A percentile compares a stretch with the other conserved stretches of the same genome.
Evolutionary conservation across 2,797 vertebrate species (phyloP).

Genomic region (Cyclopterus lumpus): DNA sequence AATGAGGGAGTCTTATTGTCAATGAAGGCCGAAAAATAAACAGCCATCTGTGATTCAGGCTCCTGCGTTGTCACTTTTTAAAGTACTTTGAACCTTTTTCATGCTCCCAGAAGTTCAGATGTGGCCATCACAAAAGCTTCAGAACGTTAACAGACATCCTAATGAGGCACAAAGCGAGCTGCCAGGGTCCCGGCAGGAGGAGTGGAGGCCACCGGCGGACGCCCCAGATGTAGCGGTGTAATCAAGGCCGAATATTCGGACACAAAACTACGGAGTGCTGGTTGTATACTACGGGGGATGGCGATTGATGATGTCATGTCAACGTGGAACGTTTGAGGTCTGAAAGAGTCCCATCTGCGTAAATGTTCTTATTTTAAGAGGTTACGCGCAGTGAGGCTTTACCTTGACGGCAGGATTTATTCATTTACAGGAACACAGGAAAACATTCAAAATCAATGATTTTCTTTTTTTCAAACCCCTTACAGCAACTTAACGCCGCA

Average conservation of each 20-base stretch:
- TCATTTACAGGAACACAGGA: slow-evolving; percentile 56
- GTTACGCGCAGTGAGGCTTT: slow-evolving; percentile 39
- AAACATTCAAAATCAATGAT: not conserved
- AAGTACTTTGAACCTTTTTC: not conserved
- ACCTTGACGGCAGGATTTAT: slow-evolving; percentile 14
- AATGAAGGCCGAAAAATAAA: slow-evolving; percentile 28
- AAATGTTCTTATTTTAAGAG: slow-evolving; percentile 64
- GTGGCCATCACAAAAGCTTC: slow-evolving; percentile 4
- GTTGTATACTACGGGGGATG: slow-evolving; percentile 15
- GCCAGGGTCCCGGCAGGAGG: slow-evolving; percentile 1
- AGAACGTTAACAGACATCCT: slow-evolving; percentile 10
- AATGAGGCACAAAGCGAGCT: slow-evolving; percentile 60
- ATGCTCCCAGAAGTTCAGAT: slow-evolving; percentile 25
- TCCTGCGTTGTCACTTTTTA: slow-evolving; percentile 18
- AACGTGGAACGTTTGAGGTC: not conserved
- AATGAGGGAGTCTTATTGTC: not conserved
- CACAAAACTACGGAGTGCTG: slow-evolving; percentile 41
- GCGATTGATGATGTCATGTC: slow-evolving; percentile 12
- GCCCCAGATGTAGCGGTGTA: not conserved
- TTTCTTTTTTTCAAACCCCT: slow-evolving; percentile 1
- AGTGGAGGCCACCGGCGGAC: slow-evolving; percentile 1
- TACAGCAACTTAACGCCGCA: slow-evolving; percentile 32
- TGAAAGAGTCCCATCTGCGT: slow-evolving; percentile 26
- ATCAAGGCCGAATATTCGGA: slow-evolving; percentile 35
- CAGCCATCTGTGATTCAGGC: not conserved